Evolutionary conservation across 30 jellyfish, hydroid and myxozoan genomes (phyloP), one percentile per base, ranked within the genome.

Genomic region (Calvadosia cruxmelitensis): DNA sequence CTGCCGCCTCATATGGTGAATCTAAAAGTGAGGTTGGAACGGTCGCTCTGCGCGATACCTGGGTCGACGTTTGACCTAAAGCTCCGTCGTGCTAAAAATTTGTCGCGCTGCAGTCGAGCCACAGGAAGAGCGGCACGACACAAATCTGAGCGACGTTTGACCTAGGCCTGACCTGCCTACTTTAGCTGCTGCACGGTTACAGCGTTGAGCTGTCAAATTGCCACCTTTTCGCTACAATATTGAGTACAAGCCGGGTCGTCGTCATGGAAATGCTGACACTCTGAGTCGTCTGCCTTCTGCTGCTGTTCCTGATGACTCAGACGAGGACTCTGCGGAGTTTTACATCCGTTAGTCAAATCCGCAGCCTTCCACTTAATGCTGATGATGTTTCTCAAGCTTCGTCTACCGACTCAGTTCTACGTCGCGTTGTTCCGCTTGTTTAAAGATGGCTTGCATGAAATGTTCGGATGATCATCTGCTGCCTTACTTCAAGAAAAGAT

Each of bases 141-240:
- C n/a, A n/a, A n/a, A n/a, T n/a, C n/a, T n/a, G n/a, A n/a, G n/a
- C n/a, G n/a, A n/a, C n/a, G n/a, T n/a, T n/a, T n/a, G n/a, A n/a
- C n/a, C n/a, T n/a, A n/a, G n/a, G 52, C 23, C 82, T 30, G 94
- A 71, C 32, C 51, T 82, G 30, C 87, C 95, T 31, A 24, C 78
- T 31, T 49, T 71, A 30, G 95, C 93, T 12, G 95, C 95, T 15
- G 82, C 74, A 31, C 28, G 81, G 31, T 25, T 83, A 78, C 71
- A 31, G 29, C 61, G 81, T 7, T 83, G 95, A 81, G 81, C 87
- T 16, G 33, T 75, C 3, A 31, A 67, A 31, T 69, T 82, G 2
- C 31, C 79, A 0, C 81, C 73, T 3, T 82, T 31, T 29, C 67
- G 52, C 26, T 68, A 52, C 20, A 29, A 0, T 29, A 27, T 0